These are phyloP conservation scores for Pelecanus crispus DNA, from an alignment of 2,113 vertebrate species.

Conservation along the genomic window DNA sequence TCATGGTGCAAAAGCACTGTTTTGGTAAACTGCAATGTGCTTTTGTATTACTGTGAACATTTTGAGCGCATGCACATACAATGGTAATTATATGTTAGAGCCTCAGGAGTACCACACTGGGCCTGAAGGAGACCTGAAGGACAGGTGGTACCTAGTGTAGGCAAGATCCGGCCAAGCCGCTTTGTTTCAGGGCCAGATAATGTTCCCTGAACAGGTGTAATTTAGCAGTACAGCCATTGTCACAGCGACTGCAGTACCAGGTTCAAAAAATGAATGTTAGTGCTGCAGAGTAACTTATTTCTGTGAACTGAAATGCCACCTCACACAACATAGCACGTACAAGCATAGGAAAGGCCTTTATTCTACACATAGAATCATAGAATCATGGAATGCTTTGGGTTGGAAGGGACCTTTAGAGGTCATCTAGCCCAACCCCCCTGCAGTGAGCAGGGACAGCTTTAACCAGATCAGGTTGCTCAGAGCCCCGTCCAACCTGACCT, in stretches of 20 bases:
- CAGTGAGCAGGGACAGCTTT: too few relatives aligned
- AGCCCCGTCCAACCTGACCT: too few relatives aligned
- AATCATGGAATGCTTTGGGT: too few relatives aligned
- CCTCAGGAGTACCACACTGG: not conserved
- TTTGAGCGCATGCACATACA: accelerated
- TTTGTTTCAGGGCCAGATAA: not conserved
- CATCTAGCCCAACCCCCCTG: too few relatives aligned
- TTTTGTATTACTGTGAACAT: not conserved
- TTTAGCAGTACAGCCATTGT: not conserved
- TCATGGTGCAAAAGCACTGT: not conserved
- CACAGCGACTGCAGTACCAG: not conserved
- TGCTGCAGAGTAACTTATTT: not conserved
- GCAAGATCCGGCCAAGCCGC: not conserved
- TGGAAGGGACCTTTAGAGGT: too few relatives aligned
- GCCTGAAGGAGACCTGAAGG: not conserved
- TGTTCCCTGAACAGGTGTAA: not conserved
- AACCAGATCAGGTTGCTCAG: too few relatives aligned
- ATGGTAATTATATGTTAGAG: not conserved
- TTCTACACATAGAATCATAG: too few relatives aligned
- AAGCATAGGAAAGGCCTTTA: not conserved
- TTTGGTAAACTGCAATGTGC: not conserved
- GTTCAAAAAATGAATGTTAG: not conserved
- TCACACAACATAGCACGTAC: not conserved
- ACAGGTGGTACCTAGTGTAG: not conserved
- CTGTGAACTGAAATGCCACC: not conserved